These are phyloP conservation scores for Pelosia muscerda DNA, from an alignment of 2,888 invertebrate species.

Conservation along the genomic window DNA sequence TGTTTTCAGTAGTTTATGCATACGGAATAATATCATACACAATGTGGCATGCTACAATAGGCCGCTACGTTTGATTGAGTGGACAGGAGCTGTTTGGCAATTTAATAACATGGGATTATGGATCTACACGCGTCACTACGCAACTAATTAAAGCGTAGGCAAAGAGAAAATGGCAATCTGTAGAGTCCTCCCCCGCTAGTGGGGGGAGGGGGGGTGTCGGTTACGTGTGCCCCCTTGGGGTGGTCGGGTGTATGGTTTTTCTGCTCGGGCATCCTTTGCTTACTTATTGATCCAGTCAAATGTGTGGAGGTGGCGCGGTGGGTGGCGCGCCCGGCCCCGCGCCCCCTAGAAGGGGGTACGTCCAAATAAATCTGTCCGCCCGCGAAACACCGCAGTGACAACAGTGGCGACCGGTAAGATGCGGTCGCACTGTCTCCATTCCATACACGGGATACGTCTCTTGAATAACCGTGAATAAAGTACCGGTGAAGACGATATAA, in stretches of 20 bases:
- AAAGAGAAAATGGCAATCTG: constrained; percentile 87
- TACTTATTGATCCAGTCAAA: constrained; percentile 88
- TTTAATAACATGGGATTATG: constrained; percentile 83
- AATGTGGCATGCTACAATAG: constrained; percentile 26
- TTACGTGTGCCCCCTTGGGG: constrained; percentile 87
- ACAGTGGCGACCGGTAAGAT: constrained; percentile 84
- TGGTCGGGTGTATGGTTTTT: constrained; percentile 87
- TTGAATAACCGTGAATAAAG: constrained; percentile 8
- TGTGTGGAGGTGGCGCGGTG: constrained; percentile 87
- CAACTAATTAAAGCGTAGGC: constrained; percentile 88
- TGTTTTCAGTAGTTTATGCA: constrained; percentile 23
- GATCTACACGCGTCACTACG: constrained; percentile 85
- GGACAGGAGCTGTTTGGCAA: constrained; percentile 58
- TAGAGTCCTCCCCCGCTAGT: constrained; percentile 86
- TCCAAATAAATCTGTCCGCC: constrained; percentile 88
- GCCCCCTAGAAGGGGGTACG: constrained; percentile 82
- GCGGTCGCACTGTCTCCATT: constrained; percentile 83
- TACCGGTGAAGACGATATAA: constrained; percentile 23
- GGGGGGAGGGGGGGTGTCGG: constrained; percentile 79
- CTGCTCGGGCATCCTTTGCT: constrained; percentile 88
- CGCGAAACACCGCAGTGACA: constrained; percentile 87
- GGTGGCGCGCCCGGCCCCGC: constrained; percentile 81
- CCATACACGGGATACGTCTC: constrained; percentile 34
- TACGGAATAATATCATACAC: constrained; percentile 20
- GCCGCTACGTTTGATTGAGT: constrained; percentile 35